Conservation (phyloP, 2,113 vertebrate genomes). For the Dunckerocampus dactyliophorus region DNA sequence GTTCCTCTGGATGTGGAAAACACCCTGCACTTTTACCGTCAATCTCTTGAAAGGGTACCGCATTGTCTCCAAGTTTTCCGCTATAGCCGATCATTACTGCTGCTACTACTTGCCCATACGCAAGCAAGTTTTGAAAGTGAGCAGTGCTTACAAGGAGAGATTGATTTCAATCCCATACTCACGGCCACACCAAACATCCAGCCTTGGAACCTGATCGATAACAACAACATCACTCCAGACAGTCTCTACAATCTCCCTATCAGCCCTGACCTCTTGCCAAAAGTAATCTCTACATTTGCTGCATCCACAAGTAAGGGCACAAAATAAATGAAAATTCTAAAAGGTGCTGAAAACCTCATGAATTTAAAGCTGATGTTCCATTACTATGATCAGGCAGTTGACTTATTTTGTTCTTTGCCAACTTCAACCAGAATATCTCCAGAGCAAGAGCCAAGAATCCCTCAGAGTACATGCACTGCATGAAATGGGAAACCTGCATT, state of each 20-base stretch:
- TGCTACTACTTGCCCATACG: constrained; percentile 78
- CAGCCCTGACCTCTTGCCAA: constrained; percentile 66
- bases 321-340: constrained; percentile 1
- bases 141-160: constrained; percentile 42
- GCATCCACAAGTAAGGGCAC: constrained; percentile 80
- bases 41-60: constrained; percentile 74
- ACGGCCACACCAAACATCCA: constrained; percentile 51
- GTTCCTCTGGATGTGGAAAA: constrained; percentile 86
- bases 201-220: constrained; percentile 75
- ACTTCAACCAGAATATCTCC: constrained; percentile 75
- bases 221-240: constrained; percentile 71
- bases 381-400: neutral
- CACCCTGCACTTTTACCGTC: constrained; percentile 80
- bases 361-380: neutral
- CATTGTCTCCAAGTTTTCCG: constrained; percentile 75
- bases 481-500: constrained; percentile 85
- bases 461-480: constrained; percentile 83
- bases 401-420: neutral
- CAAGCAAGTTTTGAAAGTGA: constrained; percentile 60
- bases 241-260: constrained; percentile 76
- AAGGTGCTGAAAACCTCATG: neutral
- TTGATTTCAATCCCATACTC: constrained; percentile 68
- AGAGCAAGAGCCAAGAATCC: constrained; percentile 71
- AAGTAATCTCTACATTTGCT: constrained; percentile 79
- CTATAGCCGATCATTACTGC: constrained; percentile 83